Evolutionary conservation across 2,888 invertebrate species (phyloP).

Genomic region (Drosophila meridionalis): DNA sequence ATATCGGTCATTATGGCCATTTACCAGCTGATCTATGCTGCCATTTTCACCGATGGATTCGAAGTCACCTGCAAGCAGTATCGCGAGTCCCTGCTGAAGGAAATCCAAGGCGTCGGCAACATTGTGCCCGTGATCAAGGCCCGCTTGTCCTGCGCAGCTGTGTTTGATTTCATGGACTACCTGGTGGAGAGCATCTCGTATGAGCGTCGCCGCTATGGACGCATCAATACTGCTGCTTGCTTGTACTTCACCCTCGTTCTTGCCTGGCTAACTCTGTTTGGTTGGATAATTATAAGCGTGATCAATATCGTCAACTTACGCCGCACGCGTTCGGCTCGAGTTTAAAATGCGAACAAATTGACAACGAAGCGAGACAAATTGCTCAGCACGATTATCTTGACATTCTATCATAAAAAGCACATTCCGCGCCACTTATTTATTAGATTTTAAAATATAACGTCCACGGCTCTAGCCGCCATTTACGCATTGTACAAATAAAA

Average conservation of each 20-base stretch:
- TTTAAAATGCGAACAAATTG: conserved; percentile 54
- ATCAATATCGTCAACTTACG: conserved; percentile 87
- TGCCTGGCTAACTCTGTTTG: conserved; percentile 87
- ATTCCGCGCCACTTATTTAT: conserved; percentile 61
- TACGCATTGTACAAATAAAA: conserved; percentile 70
- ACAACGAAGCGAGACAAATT: conserved; percentile 27
- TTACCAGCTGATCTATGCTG: conserved; percentile 89
- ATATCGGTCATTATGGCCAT: conserved; percentile 88
- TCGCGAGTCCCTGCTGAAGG: conserved; percentile 88
- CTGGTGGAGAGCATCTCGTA: conserved; percentile 89
- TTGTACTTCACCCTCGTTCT: conserved; percentile 88
- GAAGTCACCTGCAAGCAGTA: conserved; percentile 91
- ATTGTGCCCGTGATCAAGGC: conserved; percentile 84
- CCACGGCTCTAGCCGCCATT: conserved; percentile 60
- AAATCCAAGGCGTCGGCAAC: conserved; percentile 84
- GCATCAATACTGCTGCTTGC: conserved; percentile 90
- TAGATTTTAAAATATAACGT: conserved; percentile 52
- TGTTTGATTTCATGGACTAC: conserved; percentile 94
- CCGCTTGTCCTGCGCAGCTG: conserved; percentile 90
- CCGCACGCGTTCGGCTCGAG: conserved; percentile 78
- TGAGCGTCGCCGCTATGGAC: conserved; percentile 88
- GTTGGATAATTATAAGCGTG: conserved; percentile 86
- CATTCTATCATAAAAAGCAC: conserved; percentile 40
- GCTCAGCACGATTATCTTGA: conserved; percentile 43
- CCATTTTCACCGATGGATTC: conserved; percentile 90